Base-by-base conservation (phyloP, 2,888 invertebrate genomes). In the Machimus atricapillus region DNA sequence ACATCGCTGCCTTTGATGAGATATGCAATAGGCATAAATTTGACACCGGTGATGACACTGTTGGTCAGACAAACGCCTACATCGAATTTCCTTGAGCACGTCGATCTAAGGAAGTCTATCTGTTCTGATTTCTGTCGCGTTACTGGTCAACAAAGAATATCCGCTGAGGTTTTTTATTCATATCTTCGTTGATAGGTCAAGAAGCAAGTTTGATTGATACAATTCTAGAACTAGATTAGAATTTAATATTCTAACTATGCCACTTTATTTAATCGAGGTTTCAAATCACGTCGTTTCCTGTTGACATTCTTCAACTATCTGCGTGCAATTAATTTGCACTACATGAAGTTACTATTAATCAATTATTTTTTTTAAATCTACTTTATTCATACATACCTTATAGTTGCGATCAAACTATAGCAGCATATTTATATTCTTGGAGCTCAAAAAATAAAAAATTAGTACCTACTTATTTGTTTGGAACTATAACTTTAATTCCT, bases 221-320 rank as follows among this genome's bases (percentile, higher is more conserved):
- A 56, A 27, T 31, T 86, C 77, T 76, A 86, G 56, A 87, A 87
- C 79, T 87, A 56, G 87, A 87, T 52, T 86, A 87, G 76, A 82
- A 86, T 37, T 87, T 86, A 81, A 82, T 81, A 81, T 81, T 81
- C 52, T 16, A 81, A 34, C 27, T 34, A 23, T 19, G 23, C 43
- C n/a, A 12, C 46, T 19, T 23, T 8, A 78, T 81, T 27, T 81
- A 27, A 81, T 81, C 81, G 19, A 23, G 16, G n/a, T 52, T 81
- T 46, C 81, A 27, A 81, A 81, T 81, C 81, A 81, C 81, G 81
- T 81, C 56, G 81, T n/a, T 81, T 81, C 81, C 81, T 81, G 81
- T 81, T 81, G 81, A 34, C 56, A 52, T 81, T 23, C 34, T 52
- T 31, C 16, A 81, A 56, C 31, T 56, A 81, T 56, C 56, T 81